Conservation (phyloP, 2,797 vertebrate species). For the Anguilla anguilla region DNA sequence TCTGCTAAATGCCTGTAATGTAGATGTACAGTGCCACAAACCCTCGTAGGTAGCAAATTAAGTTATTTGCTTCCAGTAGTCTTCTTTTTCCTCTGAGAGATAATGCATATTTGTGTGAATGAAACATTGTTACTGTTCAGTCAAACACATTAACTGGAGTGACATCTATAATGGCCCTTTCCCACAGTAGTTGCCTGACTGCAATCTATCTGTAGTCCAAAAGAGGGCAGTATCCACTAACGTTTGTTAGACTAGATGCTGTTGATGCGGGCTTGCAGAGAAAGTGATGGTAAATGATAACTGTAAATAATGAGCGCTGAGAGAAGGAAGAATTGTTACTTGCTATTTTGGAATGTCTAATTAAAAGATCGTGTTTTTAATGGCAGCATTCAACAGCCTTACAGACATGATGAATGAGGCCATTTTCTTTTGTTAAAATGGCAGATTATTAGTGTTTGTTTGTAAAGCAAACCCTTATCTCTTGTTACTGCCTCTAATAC, state of each 20-base stretch:
- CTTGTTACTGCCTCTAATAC: neutral
- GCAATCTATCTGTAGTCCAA: neutral
- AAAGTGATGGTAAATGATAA: neutral
- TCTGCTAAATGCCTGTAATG: too few relatives aligned
- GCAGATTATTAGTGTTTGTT: neutral
- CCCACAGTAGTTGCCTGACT: neutral
- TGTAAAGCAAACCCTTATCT: neutral
- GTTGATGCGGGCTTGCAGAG: neutral
- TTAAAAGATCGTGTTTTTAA: neutral
- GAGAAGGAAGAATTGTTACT: neutral
- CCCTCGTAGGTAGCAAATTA: too few relatives aligned
- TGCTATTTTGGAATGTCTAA: neutral
- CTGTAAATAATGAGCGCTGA: neutral
- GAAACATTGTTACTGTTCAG: neutral
- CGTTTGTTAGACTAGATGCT: neutral
- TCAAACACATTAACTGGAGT: too few relatives aligned
- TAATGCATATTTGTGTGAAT: neutral
- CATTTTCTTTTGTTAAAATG: neutral
- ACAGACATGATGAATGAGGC: neutral
- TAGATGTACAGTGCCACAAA: neutral
- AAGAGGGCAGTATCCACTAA: slow-evolving; percentile 14
- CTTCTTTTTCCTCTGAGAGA: neutral
- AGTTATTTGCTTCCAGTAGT: neutral
- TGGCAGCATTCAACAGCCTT: neutral
- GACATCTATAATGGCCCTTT: neutral